Base-by-base conservation (phyloP, 2,113 vertebrate genomes). In the Axis porcinus region DNA sequence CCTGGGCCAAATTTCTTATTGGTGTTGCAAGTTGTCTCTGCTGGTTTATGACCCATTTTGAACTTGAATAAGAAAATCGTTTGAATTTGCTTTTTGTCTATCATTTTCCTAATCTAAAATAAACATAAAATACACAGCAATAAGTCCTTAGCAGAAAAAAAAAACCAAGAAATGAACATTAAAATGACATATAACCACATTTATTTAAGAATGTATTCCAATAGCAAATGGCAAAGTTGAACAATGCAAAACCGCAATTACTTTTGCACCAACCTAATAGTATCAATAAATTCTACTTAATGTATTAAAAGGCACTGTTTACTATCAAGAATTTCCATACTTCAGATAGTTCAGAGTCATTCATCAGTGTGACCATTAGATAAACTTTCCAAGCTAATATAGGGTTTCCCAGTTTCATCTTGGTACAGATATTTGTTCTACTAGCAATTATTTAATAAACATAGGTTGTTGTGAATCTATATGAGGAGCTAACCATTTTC, bases 361-460 rank as follows among this genome's bases (percentile, higher is more conserved):
- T 91, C 93, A 45, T 86, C 19, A 67, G 36, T 83, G 62, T 93
- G 64, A 94, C 74, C 28, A 81, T 58, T 33, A 86, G 78, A 62
- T 95, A 97, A 93, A 84, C 58, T 45, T 11, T 78, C 55, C 21
- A 93, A 89, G 36, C 36, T 64, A 96, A 57, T 55, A 84, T 19
- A 74, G 57, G 25, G 6, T 90, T 93, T 92, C 45, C 81, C 87
- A 70, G 55, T 74, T 83, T 95, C 67, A 89, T 67, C 62, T 96
- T 79, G 25, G 76, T 82, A 16, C 30, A 81, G 52, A 28, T 78
- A 60, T 95, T 52, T 95, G 30, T 79, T 62, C 47, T 83, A 40
- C 30, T 94, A 90, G 70, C 36, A 91, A 10, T 91, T 86, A 91
- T 84, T 95, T 97, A 95, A 87, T 92, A 94, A 97, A 67, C 45